Percentiles rank a stretch among this genome's conserved stretches.
phyloP scores from a whole-genome alignment of 2,797 vertebrate genomes.

The Bovichtus diacanthus region DNA sequence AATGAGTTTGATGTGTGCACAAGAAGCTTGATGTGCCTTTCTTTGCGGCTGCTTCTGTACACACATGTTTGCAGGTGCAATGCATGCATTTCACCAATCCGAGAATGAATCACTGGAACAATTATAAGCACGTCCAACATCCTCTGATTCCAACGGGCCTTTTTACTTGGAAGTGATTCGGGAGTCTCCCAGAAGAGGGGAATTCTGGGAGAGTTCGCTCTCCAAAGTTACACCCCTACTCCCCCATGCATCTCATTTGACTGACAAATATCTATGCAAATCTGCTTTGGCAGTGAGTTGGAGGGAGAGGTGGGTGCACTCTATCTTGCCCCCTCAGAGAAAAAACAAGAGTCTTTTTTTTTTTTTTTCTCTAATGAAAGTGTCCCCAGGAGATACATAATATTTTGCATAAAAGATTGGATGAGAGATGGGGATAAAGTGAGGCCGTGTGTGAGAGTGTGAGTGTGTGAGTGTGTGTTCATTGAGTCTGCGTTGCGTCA shows the following conservation, averaged over 20 bases:
- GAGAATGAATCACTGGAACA: background rate
- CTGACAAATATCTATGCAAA: constrained; percentile 80
- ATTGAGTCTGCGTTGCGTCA: constrained; percentile 72
- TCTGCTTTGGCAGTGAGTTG: constrained; percentile 22
- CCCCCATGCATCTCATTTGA: constrained; percentile 72
- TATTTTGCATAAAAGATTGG: constrained; percentile 57
- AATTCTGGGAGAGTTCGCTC: constrained; percentile 57
- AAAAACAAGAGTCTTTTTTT: background rate
- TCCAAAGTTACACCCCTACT: constrained; percentile 42
- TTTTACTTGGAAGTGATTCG: constrained; percentile 40
- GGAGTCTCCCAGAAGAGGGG: constrained; percentile 55
- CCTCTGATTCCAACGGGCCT: background rate
- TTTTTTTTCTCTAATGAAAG: constrained; percentile 28
- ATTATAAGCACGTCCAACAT: background rate
- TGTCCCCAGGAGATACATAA: constrained; percentile 4
- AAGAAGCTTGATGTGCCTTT: background rate
- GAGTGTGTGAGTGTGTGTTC: constrained; percentile 37
- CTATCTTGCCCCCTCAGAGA: constrained; percentile 51
- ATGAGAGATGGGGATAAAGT: constrained; percentile 13
- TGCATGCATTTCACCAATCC: background rate
- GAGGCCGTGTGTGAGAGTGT: constrained; percentile 14
- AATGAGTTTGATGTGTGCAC: background rate
- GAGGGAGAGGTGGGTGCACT: constrained; percentile 25
- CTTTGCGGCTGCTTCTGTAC: background rate
- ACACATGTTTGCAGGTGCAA: background rate